Evolutionary conservation across 2,113 vertebrate genomes (phyloP).

Genomic region (Thymallus thymallus): DNA sequence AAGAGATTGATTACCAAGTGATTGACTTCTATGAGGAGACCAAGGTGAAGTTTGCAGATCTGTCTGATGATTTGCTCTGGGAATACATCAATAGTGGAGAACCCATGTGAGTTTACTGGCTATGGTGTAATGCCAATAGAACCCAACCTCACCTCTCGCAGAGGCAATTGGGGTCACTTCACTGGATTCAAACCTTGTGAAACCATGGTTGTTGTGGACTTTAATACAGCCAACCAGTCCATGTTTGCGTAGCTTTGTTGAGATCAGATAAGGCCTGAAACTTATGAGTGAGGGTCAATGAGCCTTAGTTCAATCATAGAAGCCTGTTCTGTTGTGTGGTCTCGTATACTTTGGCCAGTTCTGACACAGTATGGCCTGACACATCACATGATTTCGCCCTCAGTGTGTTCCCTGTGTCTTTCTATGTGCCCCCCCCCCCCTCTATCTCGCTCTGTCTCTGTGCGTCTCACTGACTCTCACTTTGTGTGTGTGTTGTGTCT

Average conservation of each 20-base stretch:
- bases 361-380: not conserved
- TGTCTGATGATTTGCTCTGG: constrained; percentile 92
- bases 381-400: not conserved
- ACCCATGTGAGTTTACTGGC: constrained; percentile 84
- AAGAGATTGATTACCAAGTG: constrained; percentile 73
- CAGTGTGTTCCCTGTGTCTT: not conserved
- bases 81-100: constrained; percentile 95
- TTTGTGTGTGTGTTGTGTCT: not conserved
- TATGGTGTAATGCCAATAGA: constrained; percentile 23
- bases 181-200: constrained; percentile 26
- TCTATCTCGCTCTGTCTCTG: not conserved
- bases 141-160: not conserved
- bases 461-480: not conserved
- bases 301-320: too few species aligned
- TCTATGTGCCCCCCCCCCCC: not conserved
- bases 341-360: too few species aligned
- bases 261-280: not conserved
- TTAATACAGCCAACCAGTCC: constrained; percentile 31
- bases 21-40: constrained; percentile 91
- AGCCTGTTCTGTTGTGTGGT: too few species aligned
- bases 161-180: constrained; percentile 1
- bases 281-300: too few species aligned
- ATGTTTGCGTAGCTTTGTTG: constrained; percentile 41
- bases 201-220: constrained; percentile 58
- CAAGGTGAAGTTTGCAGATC: constrained; percentile 88